These are phyloP conservation scores for Drosophila algonquin DNA, from an alignment of 2,888 invertebrate species.

Conservation along the genomic window DNA sequence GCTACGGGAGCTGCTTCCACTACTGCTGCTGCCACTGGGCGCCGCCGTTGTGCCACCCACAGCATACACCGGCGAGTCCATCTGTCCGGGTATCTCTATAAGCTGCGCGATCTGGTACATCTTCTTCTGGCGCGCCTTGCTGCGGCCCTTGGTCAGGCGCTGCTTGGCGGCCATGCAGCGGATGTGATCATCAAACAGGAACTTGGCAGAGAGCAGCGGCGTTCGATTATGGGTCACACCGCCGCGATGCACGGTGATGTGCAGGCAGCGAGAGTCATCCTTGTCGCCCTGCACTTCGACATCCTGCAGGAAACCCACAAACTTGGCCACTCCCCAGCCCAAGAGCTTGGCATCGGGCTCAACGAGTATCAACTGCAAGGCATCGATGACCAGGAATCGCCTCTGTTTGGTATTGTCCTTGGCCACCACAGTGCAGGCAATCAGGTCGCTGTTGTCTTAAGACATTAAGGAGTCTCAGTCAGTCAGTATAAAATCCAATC, in stretches of 20 bases:
- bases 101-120: conserved; percentile 97
- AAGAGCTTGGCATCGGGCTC: conserved; percentile 97
- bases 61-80: conserved; percentile 81
- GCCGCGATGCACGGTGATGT: conserved; percentile 95
- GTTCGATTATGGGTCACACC: conserved; percentile 88
- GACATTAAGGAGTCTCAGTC: conserved; percentile 61
- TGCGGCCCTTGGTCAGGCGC: conserved; percentile 91
- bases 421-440: conserved; percentile 96
- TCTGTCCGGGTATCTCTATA: conserved; percentile 89
- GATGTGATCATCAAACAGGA: conserved; percentile 99
- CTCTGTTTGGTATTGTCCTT: conserved; percentile 95
- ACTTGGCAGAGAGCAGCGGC: conserved; percentile 94
- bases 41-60: conserved; percentile 66
- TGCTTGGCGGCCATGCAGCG: conserved; percentile 99
- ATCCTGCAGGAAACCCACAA: conserved; percentile 97
- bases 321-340: conserved; percentile 99
- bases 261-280: conserved; percentile 97
- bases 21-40: conserved; percentile 75
- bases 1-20: conserved; percentile 71
- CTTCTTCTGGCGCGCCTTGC: conserved; percentile 97
- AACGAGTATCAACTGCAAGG: conserved; percentile 96
- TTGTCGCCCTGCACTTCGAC: conserved; percentile 98
- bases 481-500: background rate
- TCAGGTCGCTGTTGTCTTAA: conserved; percentile 97
- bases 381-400: conserved; percentile 98